Base-by-base conservation (phyloP, 2,797 vertebrate genomes). In the Peromyscus attwateri region DNA sequence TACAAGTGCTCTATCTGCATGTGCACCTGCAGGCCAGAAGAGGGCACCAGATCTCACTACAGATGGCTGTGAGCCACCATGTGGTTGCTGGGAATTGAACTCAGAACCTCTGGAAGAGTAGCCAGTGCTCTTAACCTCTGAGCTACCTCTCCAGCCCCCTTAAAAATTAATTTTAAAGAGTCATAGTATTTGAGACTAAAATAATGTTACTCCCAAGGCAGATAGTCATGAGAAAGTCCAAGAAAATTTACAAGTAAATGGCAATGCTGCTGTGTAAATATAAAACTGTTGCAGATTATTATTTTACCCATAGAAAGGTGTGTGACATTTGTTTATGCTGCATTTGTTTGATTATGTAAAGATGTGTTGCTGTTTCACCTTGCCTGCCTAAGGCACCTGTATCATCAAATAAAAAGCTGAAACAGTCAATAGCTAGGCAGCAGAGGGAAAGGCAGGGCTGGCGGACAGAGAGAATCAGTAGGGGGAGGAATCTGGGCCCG, bases 131-230 rank as follows among this genome's bases (percentile, higher is more conserved):
- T 49, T 11, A 49, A 49, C 49, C 49, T 49, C 49, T 49, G 49
- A 11, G 10, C 49, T 8, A 49, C 11, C 49, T 49, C 49, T 49
- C 49, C 49, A 49, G 49, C 10, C 49, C 49, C 49, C 49, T 49
- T 55, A 17, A 91, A 94, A 85, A 82, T 49, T 77, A 57, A 43
- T 71, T 81, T 88, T 89, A 2, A 87, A 94, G 92, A 73, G 62
- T 79, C n/a, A 62, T 23, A 93, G 73, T 87, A 88, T 68, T 60
- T 77, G 14, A 91, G 70, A 73, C 43, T 40, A 73, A 40, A 40
- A 73, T 77, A 92, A 70, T 77, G 40, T 89, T 66, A 46, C 10
- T 70, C 95, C 83, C 46, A 77, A 68, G 62, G 62, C 55, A 66
- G 17, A 73, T 14, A 90, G 68, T 52, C 68, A 79, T 27, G 60